Percentiles rank a stretch among this genome's conserved stretches.
phyloP scores from a whole-genome alignment of 2,888 invertebrate species.

The Xylocampa areola region DNA sequence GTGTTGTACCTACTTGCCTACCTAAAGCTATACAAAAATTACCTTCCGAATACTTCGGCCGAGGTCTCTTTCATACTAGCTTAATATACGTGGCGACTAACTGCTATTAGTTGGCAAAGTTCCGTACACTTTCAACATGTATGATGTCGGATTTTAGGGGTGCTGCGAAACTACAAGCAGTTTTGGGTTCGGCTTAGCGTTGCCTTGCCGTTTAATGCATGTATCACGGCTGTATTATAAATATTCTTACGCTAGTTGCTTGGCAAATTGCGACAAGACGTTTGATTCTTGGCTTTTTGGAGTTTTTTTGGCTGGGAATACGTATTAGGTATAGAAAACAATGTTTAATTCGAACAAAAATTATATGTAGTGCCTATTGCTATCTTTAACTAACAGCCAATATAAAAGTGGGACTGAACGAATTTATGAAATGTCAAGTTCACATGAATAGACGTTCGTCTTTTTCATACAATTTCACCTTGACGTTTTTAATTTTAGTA shows the following conservation, averaged over 20 bases:
- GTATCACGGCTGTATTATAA: slow-evolving; percentile 33
- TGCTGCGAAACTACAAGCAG: slow-evolving; percentile 35
- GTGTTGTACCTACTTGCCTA: slow-evolving; percentile 59
- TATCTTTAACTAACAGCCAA: too few species aligned
- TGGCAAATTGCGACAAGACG: slow-evolving; percentile 13
- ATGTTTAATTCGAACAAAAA: too few species aligned
- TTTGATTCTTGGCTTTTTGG: slow-evolving; percentile 6
- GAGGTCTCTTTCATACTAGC: slow-evolving; percentile 39
- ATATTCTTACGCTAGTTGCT: slow-evolving; percentile 27
- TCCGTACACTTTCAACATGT: slow-evolving; percentile 37
- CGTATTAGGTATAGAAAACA: too few species aligned
- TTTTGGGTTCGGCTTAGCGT: slow-evolving; percentile 24
- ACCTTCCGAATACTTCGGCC: slow-evolving; percentile 58
- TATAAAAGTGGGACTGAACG: too few species aligned
- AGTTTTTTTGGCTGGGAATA: too few species aligned
- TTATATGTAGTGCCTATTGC: too few species aligned
- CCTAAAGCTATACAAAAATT: slow-evolving; percentile 66
- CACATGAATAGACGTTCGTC: too few species aligned
- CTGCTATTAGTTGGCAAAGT: slow-evolving; percentile 53
- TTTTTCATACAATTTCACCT: too few species aligned
- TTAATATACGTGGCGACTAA: slow-evolving; percentile 47
- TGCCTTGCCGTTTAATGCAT: slow-evolving; percentile 18
- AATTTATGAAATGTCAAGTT: too few species aligned
- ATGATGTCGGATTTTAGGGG: slow-evolving; percentile 37
- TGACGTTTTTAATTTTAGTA: too few species aligned